Evolutionary conservation across 2,888 invertebrate species (phyloP), one percentile per base, ranked within the genome.

Genomic region (Euproctis similis): DNA sequence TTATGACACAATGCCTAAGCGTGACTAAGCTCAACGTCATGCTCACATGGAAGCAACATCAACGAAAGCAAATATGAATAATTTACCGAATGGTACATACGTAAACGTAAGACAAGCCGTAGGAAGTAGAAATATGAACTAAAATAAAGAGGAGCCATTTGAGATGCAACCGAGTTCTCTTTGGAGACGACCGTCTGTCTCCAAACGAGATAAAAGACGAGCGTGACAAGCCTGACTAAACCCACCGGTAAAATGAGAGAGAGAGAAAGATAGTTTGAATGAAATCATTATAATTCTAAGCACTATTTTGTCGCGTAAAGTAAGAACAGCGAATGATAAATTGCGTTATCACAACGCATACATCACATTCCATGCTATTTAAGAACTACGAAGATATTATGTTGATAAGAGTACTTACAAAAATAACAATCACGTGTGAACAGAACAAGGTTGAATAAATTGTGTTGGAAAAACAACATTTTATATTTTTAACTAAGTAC

Each of bases 21-120:
- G 73, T 74, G 71, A 76, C 73, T 75, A 71, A 74, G 68, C 63
- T 63, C 60, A 42, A 56, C 58, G 58, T 52, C 57, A 52, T 52
- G 51, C 46, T 45, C 57, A 52, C 48, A 60, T n/a, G n/a, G 52
- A 59, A 54, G 50, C 53, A 56, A 44, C 49, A 53, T 62, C 55
- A 57, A 65, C 59, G 55, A 59, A 59, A 42, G 55, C 46, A 45
- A 39, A 45, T 43, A 53, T 44, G 45, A 57, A 61, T 53, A 59
- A 53, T 54, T n/a, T n/a, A n/a, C n/a, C n/a, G n/a, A n/a, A n/a
- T n/a, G n/a, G n/a, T 46, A 36, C 5, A 5, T 4, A 2, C n/a
- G n/a, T 12, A 23, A 23, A 12, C n/a, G 3, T 23, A 23, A n/a
- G n/a, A n/a, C n/a, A n/a, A n/a, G n/a, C n/a, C n/a, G n/a, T n/a